Percentiles rank a stretch among this genome's conserved stretches.
These are phyloP conservation scores for Volucella inflata DNA, from an alignment of 2,888 invertebrate species.

Conservation along the genomic window DNA sequence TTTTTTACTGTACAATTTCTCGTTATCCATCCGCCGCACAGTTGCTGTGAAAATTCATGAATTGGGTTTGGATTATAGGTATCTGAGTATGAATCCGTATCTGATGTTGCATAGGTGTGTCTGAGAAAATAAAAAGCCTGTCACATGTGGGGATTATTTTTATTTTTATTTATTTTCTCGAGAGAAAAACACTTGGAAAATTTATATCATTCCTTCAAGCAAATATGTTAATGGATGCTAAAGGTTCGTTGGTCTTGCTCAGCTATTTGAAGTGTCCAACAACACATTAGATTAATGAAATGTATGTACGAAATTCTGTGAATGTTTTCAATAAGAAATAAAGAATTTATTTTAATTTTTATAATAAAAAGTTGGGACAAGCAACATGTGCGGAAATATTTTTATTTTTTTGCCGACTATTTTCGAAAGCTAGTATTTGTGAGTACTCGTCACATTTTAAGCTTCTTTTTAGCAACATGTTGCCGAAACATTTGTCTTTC, in stretches of 20 bases:
- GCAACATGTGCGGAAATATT: no score
- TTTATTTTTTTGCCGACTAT: no score
- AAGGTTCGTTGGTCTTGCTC: slow-evolving; percentile 45
- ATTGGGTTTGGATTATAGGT: slow-evolving; percentile 20
- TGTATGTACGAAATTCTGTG: no score
- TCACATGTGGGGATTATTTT: slow-evolving; percentile 15
- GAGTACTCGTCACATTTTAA: no score
- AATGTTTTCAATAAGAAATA: no score
- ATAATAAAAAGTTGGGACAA: no score
- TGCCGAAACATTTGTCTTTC: no score
- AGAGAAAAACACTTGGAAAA: background rate
- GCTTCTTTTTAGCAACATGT: no score
- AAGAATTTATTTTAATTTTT: no score
- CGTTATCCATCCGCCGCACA: slow-evolving; percentile 1
- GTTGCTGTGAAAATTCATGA: slow-evolving; percentile 39
- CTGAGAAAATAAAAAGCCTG: background rate
- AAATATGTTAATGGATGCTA: slow-evolving; percentile 34
- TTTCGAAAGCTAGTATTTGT: no score
- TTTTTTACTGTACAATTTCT: slow-evolving; percentile 8
- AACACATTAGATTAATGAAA: no score
- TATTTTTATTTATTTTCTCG: background rate
- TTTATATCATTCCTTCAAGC: slow-evolving; percentile 1
- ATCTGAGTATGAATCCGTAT: no score
- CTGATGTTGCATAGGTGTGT: slow-evolving; percentile 13
- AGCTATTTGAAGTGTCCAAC: background rate